Base-by-base conservation (phyloP, 1,140 invertebrate genomes). In the Bombus soroeensis region DNA sequence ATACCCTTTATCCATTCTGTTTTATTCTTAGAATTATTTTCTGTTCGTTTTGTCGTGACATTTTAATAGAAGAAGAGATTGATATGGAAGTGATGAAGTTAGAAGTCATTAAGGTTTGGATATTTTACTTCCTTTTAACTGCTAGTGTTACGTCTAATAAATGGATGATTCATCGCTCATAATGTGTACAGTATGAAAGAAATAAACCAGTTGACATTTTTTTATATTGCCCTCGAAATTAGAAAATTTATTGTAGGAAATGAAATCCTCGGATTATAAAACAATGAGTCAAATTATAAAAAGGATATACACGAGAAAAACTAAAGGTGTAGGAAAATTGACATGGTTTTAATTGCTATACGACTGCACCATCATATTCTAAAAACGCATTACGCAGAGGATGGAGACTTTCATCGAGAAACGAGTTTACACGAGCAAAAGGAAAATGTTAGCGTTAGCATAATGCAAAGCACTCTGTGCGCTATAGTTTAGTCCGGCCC, bases 391-490 rank as follows among this genome's bases (percentile, higher is more conserved):
- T 25, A 32, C 64, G 41, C 9, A 32, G 25, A 39, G 28, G 53
- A 43, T 18, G 62, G 41, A 70, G 77, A 15, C 47, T 80, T 80
- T 70, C 15, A 70, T 70, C 10, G 18, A 53, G 13, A 71, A 53
- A 32, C 39, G 70, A 62, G 34, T 81, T 41, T 34, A 12, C n/a
- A 9, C 22, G 71, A 39, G 32, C 34, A 28, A 68, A 81, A 76
- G 53, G 64, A 82, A 87, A 87, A 64, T 68, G 87, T 88, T 77
- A 75, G 73, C 86, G 79, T 34, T 82, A 43, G 72, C 82, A 88
- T 64, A 87, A 87, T 80, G 41, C 74, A 34, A 53, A 37, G 28
- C 81, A 79, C 37, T 32, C 70, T 62, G 37, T 25, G 39, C 53
- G 22, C 28, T 34, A 64, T 47, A 75, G 73, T 76, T 83, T 68